These are phyloP conservation scores for Mola mola DNA, from an alignment of 2,113 vertebrate species.

Conservation along the genomic window DNA sequence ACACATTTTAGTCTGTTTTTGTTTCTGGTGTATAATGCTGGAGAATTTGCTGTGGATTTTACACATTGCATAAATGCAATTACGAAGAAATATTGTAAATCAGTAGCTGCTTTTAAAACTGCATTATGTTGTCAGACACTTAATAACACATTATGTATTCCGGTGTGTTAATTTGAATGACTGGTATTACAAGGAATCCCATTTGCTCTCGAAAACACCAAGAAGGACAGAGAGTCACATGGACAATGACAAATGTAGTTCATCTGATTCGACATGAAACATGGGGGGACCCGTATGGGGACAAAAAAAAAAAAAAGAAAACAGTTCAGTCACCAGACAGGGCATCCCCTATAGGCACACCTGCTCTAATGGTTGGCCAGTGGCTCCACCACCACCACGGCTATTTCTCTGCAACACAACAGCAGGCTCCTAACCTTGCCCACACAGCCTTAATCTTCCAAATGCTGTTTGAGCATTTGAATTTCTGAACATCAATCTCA, in stretches of 20 bases:
- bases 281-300: conserved; percentile 12
- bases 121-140: no score
- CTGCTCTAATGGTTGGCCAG: conserved; percentile 6
- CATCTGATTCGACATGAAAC: conserved; percentile 39
- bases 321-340: conserved; percentile 18
- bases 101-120: no score
- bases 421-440: conserved; percentile 72
- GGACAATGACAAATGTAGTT: conserved; percentile 64
- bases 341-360: conserved; percentile 12
- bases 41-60: no score
- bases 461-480: conserved; percentile 82
- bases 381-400: conserved; percentile 41
- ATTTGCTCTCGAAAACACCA: conserved; percentile 5
- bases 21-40: no score
- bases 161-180: conserved; percentile 13
- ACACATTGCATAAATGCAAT: no score
- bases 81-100: no score
- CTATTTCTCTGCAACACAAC: conserved; percentile 52
- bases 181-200: neutral
- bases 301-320: conserved; percentile 24
- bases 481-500: conserved; percentile 83
- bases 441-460: conserved; percentile 80
- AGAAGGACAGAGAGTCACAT: conserved; percentile 34
- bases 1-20: no score
- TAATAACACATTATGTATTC: neutral